Base-by-base conservation (phyloP, 2,888 invertebrate genomes). In the Netelia melanura region DNA sequence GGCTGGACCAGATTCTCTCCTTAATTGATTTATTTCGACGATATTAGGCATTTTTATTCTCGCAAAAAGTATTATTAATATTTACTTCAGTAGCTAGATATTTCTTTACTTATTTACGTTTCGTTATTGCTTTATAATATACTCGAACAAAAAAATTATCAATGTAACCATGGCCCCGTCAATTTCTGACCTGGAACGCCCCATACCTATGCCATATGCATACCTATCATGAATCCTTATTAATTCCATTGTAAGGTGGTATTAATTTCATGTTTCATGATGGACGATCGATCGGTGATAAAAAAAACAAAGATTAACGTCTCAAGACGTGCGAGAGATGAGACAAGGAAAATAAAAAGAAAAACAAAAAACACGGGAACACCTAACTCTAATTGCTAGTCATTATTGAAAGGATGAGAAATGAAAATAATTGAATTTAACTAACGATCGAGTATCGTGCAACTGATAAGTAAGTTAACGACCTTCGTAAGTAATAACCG, bases 331-430 rank as follows among this genome's bases (percentile, higher is more conserved):
- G 21, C 61, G 62, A 23, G 62, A 44, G 62, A 58, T 43, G 68
- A 30, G 44, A 30, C 56, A 9, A 58, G 25, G 48, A 77, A 25
- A 38, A 52, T 61, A 68, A 1, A 0, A 43, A 43, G 76, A 65
- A 77, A 10, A 64, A 65, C 71, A 10, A 64, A 75, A 78, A 62
- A 54, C 72, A 68, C 72, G 84, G 84, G 77, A 81, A 86, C 79
- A 83, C 72, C 80, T 85, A 83, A 83, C 48, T 79, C 44, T 81
- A 83, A 72, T 81, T 78, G 21, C 67, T 84, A 86, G 78, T 79
- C 3, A 71, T 61, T 43, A 83, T 75, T 62, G 62, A 56, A 61
- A 56, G 17, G 38, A 48, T 14, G 17, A 44, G 21, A 74, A 64
- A 62, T 61, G 58, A 21, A 65, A 48, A 64, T 48, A 67, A 75